These are phyloP conservation scores for Oscheius sp. DNA, from an alignment of 2,888 invertebrate species.

Conservation along the genomic window DNA sequence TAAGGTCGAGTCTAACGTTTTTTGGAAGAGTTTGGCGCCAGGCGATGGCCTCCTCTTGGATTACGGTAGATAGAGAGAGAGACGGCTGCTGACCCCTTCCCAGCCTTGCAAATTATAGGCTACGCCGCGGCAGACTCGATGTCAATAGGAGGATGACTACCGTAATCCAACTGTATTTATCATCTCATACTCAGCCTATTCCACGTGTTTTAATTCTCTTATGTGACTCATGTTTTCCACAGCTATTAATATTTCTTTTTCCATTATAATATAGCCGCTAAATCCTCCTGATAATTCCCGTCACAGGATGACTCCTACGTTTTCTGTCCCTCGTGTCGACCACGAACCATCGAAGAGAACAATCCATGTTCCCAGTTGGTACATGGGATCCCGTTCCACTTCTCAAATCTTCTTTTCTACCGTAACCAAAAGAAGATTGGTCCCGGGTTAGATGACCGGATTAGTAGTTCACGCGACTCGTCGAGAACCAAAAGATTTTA, in stretches of 20 bases:
- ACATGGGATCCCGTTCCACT: too few species aligned
- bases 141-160: conserved; percentile 27
- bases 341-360: too few species aligned
- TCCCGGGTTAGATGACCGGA: too few species aligned
- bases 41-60: not conserved
- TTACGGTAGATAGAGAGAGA: conserved; percentile 16
- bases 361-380: too few species aligned
- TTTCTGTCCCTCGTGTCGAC: too few species aligned
- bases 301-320: too few species aligned
- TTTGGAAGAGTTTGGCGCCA: conserved; percentile 9
- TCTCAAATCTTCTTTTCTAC: too few species aligned
- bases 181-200: not conserved
- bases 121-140: not conserved
- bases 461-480: too few species aligned
- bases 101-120: conserved; percentile 26
- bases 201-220: not conserved
- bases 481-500: too few species aligned
- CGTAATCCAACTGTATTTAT: conserved; percentile 6
- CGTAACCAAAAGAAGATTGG: too few species aligned
- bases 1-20: conserved; percentile 26
- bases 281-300: too few species aligned
- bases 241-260: not conserved
- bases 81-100: conserved; percentile 13
- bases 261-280: too few species aligned
- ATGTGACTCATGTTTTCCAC: not conserved